Evolutionary conservation across 92 coral and sea anemone species (phyloP).

Genomic region (Heteractis magnifica): DNA sequence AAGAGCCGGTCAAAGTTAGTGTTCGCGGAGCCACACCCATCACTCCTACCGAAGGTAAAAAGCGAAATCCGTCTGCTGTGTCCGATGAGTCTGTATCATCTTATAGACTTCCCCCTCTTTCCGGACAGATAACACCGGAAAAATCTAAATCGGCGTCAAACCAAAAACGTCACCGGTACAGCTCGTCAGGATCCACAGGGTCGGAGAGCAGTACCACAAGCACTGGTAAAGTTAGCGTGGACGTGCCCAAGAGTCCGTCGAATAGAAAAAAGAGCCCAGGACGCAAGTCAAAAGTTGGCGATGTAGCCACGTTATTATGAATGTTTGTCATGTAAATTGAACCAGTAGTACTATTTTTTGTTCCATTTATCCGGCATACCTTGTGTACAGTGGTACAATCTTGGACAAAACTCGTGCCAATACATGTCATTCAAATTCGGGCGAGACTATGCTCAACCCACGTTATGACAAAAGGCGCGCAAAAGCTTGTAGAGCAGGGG

Average conservation of each 20-base stretch:
- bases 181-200: slow-evolving; percentile 48
- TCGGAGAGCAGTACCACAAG: slow-evolving; percentile 79
- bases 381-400: too few relatives aligned
- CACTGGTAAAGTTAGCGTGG: slow-evolving; percentile 74
- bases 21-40: slow-evolving; percentile 18
- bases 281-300: slow-evolving; percentile 23
- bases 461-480: too few relatives aligned
- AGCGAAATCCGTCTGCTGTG: slow-evolving; percentile 24
- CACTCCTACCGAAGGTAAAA: too few relatives aligned
- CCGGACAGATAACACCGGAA: background rate
- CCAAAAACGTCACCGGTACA: slow-evolving; percentile 17
- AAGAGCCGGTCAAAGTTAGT: slow-evolving; percentile 20
- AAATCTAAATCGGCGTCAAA: background rate
- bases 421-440: too few relatives aligned
- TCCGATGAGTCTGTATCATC: slow-evolving; percentile 26
- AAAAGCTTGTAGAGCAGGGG: too few relatives aligned
- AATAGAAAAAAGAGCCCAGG: slow-evolving; percentile 33
- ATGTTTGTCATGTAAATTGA: too few relatives aligned
- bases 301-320: slow-evolving; percentile 17
- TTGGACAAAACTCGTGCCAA: too few relatives aligned
- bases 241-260: slow-evolving; percentile 57
- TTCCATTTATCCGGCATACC: too few relatives aligned
- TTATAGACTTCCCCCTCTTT: slow-evolving; percentile 25
- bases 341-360: too few relatives aligned
- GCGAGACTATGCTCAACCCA: too few relatives aligned